Conservation (phyloP, 2,888 invertebrate species). For the Luperina testacea region DNA sequence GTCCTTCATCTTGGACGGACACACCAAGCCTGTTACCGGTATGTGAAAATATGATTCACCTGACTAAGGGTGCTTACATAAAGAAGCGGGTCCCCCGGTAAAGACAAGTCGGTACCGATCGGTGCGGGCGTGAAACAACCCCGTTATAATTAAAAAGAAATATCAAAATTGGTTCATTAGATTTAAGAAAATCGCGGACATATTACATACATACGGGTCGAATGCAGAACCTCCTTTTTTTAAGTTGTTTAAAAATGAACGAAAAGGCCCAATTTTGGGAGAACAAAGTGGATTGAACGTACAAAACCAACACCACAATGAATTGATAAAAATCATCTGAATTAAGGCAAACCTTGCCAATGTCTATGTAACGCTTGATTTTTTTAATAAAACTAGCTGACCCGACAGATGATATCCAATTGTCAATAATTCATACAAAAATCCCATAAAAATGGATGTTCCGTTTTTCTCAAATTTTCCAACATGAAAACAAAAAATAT, state of each 20-base stretch:
- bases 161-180: no score
- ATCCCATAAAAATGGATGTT: background rate
- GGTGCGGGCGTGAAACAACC: background rate
- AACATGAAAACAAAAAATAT: background rate
- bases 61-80: background rate
- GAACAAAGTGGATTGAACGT: background rate
- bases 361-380: background rate
- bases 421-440: background rate
- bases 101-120: background rate
- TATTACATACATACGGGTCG: no score
- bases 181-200: no score
- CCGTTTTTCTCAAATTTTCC: background rate
- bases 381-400: background rate
- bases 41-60: conserved; percentile 48
- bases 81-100: background rate
- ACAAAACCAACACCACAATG: background rate
- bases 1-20: conserved; percentile 93
- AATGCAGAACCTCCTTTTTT: no score
- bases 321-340: background rate
- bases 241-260: background rate
- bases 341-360: background rate
- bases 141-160: no score
- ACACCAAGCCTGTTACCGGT: conserved; percentile 94
- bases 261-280: background rate
- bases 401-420: background rate